Percentiles rank a stretch among this genome's conserved stretches.
Conservation (phyloP, 2,888 invertebrate species). For the Synanthedon formicaeformis region DNA sequence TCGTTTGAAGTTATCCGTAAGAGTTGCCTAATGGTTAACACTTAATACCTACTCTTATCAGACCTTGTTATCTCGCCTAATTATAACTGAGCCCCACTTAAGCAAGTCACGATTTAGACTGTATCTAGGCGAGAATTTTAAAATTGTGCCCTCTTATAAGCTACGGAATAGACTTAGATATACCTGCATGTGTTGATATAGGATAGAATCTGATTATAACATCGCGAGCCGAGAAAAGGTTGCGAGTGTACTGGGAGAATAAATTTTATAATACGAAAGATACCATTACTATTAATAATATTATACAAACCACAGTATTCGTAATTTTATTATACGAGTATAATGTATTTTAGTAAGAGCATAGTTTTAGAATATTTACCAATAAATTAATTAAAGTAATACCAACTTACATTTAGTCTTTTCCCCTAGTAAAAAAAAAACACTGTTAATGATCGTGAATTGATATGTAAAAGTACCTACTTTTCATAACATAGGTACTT, state of each 20-base stretch:
- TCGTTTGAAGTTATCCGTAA: too few species aligned
- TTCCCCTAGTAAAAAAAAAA: too few species aligned
- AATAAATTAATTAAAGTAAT: too few species aligned
- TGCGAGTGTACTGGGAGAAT: slow-evolving; percentile 21
- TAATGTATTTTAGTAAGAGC: too few species aligned
- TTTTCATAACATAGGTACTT: too few species aligned
- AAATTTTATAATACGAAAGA: background rate
- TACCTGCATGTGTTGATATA: slow-evolving; percentile 22
- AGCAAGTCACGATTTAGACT: slow-evolving; percentile 62
- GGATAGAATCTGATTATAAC: slow-evolving; percentile 51
- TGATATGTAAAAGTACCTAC: too few species aligned
- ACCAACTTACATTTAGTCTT: too few species aligned
- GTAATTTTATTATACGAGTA: too few species aligned
- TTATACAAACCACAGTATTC: too few species aligned
- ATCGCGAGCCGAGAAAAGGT: slow-evolving; percentile 33
- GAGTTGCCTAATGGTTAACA: too few species aligned
- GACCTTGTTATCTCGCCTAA: slow-evolving; percentile 54
- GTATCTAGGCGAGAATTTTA: slow-evolving; percentile 39
- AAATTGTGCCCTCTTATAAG: slow-evolving; percentile 26
- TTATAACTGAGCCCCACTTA: slow-evolving; percentile 57
- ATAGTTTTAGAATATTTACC: too few species aligned
- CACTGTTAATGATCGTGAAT: too few species aligned
- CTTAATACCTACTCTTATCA: slow-evolving; percentile 21
- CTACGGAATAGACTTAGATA: background rate
- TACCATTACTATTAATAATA: background rate